These are phyloP conservation scores for Peromyscus polionotus DNA, from an alignment of 2,113 vertebrate species.

Conservation along the genomic window DNA sequence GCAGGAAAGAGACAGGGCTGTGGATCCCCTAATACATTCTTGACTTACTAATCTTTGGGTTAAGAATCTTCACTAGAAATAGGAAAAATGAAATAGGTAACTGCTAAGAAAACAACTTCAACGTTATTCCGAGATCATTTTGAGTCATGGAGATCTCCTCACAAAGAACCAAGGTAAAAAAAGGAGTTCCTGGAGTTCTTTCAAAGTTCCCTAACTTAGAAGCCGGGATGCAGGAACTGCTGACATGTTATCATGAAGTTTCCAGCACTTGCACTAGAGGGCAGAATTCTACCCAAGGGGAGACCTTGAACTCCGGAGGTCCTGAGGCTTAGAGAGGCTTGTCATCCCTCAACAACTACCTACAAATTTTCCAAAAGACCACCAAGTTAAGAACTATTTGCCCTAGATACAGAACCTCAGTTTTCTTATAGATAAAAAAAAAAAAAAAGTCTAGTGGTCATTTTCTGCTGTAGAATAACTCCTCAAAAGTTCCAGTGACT, in stretches of 20 bases:
- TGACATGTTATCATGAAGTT: slow-evolving; percentile 54
- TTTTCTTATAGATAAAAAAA: slow-evolving; percentile 75
- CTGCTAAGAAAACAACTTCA: not conserved
- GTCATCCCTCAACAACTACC: not conserved
- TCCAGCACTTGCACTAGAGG: slow-evolving; percentile 75
- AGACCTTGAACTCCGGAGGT: not conserved
- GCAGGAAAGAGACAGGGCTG: not conserved
- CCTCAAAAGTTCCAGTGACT: slow-evolving; percentile 61
- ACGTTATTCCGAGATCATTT: not conserved
- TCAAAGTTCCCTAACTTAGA: not conserved
- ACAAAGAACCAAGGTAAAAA: not conserved
- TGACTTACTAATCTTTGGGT: slow-evolving; percentile 24
- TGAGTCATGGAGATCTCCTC: not conserved
- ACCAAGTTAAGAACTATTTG: not conserved
- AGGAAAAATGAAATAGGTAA: not conserved
- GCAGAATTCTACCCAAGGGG: slow-evolving; percentile 55
- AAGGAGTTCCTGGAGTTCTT: not conserved
- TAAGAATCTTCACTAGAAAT: slow-evolving; percentile 1
- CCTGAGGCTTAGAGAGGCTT: not conserved
- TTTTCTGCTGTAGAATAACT: slow-evolving; percentile 71
- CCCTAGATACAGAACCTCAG: slow-evolving; percentile 61
- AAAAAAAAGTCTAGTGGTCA: not conserved
- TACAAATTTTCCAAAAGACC: slow-evolving; percentile 23
- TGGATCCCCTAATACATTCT: not conserved
- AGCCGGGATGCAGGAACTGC: not conserved